Evolutionary conservation across 1,140 invertebrate genomes (phyloP), one percentile per base, ranked within the genome.

Genomic region (Phocides pigmalion): DNA sequence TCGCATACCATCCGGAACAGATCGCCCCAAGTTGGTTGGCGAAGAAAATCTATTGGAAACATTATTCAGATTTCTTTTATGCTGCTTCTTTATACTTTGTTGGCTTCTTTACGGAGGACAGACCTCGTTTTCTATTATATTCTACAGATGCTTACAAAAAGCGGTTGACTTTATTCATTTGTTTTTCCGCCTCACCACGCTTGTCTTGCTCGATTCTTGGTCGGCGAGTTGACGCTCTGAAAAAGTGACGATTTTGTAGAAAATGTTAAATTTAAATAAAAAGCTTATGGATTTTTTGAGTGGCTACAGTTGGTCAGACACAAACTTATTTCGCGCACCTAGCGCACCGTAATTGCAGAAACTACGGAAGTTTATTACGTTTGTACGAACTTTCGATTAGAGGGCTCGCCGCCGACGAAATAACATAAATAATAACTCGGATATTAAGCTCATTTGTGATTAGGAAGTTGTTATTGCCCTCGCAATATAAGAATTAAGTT

Each of bases 361-460:
- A 73, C 74, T 71, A 73, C 74, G 79, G 77, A 82, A 85, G 75
- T 80, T 77, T 78, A 84, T 81, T 82, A 81, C 69, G 56, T 78
- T 73, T 68, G 65, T 79, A 68, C 73, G 72, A 76, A 78, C 56
- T 76, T 84, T 81, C 70, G 74, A 75, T 81, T 79, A 74, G 67
- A 76, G 74, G 66, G 64, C 72, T 56, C 66, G 61, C 51, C 62
- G 68, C 44, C 65, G 63, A 20, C 70, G 70, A 69, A 81, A 79
- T 83, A 74, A 79, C 64, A 78, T 79, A 77, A 79, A 79, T 82
- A 81, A 86, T 80, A 72, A 80, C 73, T 19, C 28, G 15, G 46
- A 39, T 41, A 72, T 70, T 66, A 73, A 44, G 50, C 61, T 62
- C 59, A 72, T 68, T 68, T 64, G 53, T 58, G 37, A 68, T 54